These are phyloP conservation scores for Riparia riparia DNA, from an alignment of 2,113 vertebrate genomes.

Conservation along the genomic window DNA sequence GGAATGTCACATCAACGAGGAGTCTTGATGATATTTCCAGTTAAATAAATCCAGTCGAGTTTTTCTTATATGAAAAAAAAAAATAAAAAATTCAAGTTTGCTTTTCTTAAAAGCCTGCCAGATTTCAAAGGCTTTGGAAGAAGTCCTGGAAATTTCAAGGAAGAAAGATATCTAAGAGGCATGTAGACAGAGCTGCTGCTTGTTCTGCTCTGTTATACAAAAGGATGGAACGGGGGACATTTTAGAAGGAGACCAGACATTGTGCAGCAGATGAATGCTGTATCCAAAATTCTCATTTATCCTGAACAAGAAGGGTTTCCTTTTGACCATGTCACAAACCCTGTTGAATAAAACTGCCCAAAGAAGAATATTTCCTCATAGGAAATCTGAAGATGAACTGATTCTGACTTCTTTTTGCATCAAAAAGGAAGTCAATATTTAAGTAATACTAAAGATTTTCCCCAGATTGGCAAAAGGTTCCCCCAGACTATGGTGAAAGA, in stretches of 20 bases:
- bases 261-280: neutral
- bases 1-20: neutral
- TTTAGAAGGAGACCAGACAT: neutral
- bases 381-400: neutral
- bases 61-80: neutral
- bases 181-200: neutral
- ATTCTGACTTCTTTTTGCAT: neutral
- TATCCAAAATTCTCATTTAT: neutral
- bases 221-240: neutral
- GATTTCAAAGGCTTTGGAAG: neutral
- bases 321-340: neutral
- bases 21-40: neutral
- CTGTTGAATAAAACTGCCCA: neutral
- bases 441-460: neutral
- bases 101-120: neutral
- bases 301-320: neutral
- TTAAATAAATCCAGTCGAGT: neutral
- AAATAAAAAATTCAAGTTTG: slow-evolving; percentile 10
- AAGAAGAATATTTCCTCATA: neutral
- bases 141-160: neutral
- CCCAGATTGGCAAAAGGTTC: neutral
- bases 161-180: neutral
- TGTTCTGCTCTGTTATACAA: neutral
- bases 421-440: neutral
- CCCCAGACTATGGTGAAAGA: neutral